Evolutionary conservation across 1,140 invertebrate species (phyloP), one percentile per base, ranked within the genome.

Genomic region (Drosophila pruinosa): DNA sequence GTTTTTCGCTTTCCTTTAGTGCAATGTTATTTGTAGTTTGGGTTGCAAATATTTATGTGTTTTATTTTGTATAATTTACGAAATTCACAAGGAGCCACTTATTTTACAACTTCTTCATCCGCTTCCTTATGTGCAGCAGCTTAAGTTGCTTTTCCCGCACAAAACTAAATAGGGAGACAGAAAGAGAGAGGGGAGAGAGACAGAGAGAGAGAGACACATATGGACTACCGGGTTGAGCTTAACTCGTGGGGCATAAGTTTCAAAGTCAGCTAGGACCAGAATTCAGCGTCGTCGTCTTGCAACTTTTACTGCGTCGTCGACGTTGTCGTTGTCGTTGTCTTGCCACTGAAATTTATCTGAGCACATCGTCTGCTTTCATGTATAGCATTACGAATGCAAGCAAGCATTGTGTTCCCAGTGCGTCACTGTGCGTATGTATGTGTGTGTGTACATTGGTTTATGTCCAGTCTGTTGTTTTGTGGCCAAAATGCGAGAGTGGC

Each of bases 21-120:
- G 15, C 47, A 5, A 10, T 14, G 26, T n/a, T 50, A 31, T 50
- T 50, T 10, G 12, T 48, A 17, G 15, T 8, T 4, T 28, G 2
- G 15, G 0, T 31, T 43, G 34, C 17, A 21, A 47, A 41, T 71
- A 65, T 65, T 65, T 71, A 56, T 56, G 53, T 48, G 63, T 36
- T 53, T 68, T 72, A 39, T 67, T 72, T 54, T 54, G 34, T 58
- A 57, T 69, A 21, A 61, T 69, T 64, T 70, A 64, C 58, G 57
- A 76, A 85, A 73, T 52, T 76, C 57, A 47, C 71, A 68, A 69
- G 63, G 57, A 58, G 77, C 77, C 81, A 79, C 77, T 81, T 85
- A 83, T 83, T 88, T 73, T 88, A 85, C 74, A 81, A 88, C 82
- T 88, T 82, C 82, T 88, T 82, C 63, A 75, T 85, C 80, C 68